Conservation (phyloP, 1,140 invertebrate genomes). For the Ceratina calcarata region DNA sequence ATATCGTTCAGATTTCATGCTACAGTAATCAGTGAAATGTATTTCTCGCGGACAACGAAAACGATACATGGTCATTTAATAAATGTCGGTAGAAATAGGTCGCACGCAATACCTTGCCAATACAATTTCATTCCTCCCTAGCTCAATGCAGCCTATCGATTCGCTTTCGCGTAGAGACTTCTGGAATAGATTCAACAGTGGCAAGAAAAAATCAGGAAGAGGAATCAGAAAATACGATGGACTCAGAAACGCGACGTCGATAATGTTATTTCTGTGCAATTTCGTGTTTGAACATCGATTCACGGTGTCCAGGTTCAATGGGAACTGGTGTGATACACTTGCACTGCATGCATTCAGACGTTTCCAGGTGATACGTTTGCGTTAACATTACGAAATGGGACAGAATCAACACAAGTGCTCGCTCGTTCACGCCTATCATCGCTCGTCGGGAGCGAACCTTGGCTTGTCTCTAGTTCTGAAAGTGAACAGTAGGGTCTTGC, state of each 20-base stretch:
- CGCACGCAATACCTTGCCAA: slow-evolving; percentile 21
- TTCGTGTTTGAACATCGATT: too few species aligned
- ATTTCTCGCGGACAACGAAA: slow-evolving; percentile 7
- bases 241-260: not conserved
- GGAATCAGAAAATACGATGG: not conserved
- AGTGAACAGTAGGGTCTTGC: slow-evolving; percentile 13
- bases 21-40: slow-evolving; percentile 11
- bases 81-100: slow-evolving; percentile 19
- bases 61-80: slow-evolving; percentile 1
- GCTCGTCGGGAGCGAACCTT: slow-evolving; percentile 7
- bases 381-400: too few species aligned
- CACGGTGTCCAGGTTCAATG: too few species aligned
- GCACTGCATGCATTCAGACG: not conserved
- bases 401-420: too few species aligned
- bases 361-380: too few species aligned
- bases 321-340: not conserved
- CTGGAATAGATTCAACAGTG: not conserved
- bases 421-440: not conserved
- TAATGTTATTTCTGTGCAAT: too few species aligned
- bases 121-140: slow-evolving; percentile 36
- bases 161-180: slow-evolving; percentile 19
- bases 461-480: slow-evolving; percentile 26
- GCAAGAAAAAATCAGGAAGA: not conserved
- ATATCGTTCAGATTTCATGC: not conserved
- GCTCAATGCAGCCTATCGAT: slow-evolving; percentile 40